Percentiles rank a stretch among this genome's conserved stretches.
phyloP scores from a whole-genome alignment of 2,888 invertebrate species.

The Pterostichus madidus region DNA sequence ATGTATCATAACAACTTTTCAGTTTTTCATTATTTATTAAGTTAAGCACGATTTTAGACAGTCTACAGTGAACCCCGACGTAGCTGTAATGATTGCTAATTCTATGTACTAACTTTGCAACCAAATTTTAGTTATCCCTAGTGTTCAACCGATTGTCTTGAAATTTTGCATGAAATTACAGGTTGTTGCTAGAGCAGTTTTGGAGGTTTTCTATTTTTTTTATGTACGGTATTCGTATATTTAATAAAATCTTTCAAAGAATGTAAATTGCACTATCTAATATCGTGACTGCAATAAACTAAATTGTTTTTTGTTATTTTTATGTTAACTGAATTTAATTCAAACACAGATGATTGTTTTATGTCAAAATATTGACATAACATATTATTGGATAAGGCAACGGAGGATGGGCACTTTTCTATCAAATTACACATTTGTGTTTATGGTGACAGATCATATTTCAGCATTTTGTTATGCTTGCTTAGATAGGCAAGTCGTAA shows the following conservation, averaged over 20 bases:
- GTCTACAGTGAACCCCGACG: too few relatives aligned
- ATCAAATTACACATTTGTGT: constrained; percentile 20
- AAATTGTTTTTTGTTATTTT: constrained; percentile 3
- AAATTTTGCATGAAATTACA: too few relatives aligned
- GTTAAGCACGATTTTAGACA: too few relatives aligned
- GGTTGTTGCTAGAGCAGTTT: too few relatives aligned
- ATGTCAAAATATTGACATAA: neutral
- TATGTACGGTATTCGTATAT: too few relatives aligned
- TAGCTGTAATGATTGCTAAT: too few relatives aligned
- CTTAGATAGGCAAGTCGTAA: constrained; percentile 31
- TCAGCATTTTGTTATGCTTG: constrained; percentile 27
- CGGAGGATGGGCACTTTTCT: constrained; percentile 6
- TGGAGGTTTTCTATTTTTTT: too few relatives aligned
- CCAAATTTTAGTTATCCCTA: too few relatives aligned
- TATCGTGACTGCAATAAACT: neutral
- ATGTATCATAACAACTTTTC: neutral
- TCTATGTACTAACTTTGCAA: too few relatives aligned
- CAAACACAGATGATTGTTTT: neutral
- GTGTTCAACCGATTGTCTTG: too few relatives aligned
- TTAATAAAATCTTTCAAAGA: too few relatives aligned
- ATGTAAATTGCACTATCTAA: too few relatives aligned
- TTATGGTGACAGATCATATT: constrained; percentile 23
- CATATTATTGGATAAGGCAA: constrained; percentile 1
- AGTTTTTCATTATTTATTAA: neutral
- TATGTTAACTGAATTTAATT: neutral